Conservation (phyloP, 2,888 invertebrate genomes). For the Metalampra italica region DNA sequence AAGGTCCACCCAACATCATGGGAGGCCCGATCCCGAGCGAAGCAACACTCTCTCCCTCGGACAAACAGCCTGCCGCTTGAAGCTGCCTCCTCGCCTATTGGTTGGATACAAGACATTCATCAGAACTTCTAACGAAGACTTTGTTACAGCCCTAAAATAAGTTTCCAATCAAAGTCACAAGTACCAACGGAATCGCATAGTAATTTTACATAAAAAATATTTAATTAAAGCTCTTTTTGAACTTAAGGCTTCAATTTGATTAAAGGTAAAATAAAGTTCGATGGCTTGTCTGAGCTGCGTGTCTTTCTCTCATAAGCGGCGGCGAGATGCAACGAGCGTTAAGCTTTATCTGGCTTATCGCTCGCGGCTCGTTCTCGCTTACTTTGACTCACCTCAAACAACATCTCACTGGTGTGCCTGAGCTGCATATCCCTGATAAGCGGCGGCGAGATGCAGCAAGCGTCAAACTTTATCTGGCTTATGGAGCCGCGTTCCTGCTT, state of each 20-base stretch:
- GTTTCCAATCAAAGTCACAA: constrained; percentile 13
- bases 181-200: too few species aligned
- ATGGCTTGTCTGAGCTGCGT: too few species aligned
- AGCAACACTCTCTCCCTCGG: constrained; percentile 90
- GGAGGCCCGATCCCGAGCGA: constrained; percentile 84
- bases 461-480: constrained; percentile 33
- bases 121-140: too few species aligned
- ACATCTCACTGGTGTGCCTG: constrained; percentile 89
- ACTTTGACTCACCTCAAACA: constrained; percentile 85
- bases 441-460: constrained; percentile 90
- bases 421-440: constrained; percentile 92
- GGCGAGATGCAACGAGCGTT: neutral
- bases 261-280: too few species aligned
- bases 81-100: constrained; percentile 85
- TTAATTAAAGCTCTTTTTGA: too few species aligned
- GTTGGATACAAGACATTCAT: constrained; percentile 12
- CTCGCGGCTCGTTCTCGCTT: too few species aligned
- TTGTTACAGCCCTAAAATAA: neutral
- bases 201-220: too few species aligned
- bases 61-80: constrained; percentile 86
- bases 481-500: neutral
- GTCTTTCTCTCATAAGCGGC: too few species aligned
- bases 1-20: constrained; percentile 77
- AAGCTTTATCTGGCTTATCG: neutral
- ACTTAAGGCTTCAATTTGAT: too few species aligned